Percentiles rank a stretch among this genome's conserved stretches.
These are phyloP conservation scores for Pterostichus madidus DNA, from an alignment of 2,888 invertebrate genomes.

Conservation along the genomic window DNA sequence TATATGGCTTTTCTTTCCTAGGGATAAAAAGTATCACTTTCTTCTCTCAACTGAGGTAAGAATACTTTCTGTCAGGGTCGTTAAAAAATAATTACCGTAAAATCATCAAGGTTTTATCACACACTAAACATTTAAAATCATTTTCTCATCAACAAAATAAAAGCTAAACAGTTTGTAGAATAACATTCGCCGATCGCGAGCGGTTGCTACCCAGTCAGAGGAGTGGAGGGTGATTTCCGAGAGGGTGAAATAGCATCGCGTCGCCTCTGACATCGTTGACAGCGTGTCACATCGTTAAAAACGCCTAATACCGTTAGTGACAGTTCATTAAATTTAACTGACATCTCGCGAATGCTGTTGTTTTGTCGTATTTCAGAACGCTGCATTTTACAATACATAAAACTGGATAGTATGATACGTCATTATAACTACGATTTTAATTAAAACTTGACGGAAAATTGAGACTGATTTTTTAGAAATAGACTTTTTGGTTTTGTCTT, in stretches of 20 bases:
- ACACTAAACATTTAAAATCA: background rate
- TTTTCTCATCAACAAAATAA: background rate
- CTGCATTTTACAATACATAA: background rate
- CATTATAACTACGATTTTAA: too few relatives aligned
- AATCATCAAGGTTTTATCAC: too few relatives aligned
- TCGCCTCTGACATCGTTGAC: slow-evolving; percentile 36
- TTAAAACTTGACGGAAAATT: too few relatives aligned
- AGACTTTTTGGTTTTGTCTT: too few relatives aligned
- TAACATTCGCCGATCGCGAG: background rate
- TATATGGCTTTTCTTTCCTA: too few relatives aligned
- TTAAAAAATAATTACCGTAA: too few relatives aligned
- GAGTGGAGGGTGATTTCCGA: background rate
- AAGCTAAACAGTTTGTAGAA: too few relatives aligned
- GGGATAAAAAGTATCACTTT: too few relatives aligned
- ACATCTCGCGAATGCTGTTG: slow-evolving; percentile 16
- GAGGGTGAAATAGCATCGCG: slow-evolving; percentile 2
- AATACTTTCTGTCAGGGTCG: too few relatives aligned
- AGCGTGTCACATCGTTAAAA: slow-evolving; percentile 29
- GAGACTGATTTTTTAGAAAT: too few relatives aligned
- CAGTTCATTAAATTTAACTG: slow-evolving; percentile 53
- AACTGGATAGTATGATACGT: too few relatives aligned
- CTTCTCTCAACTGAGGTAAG: too few relatives aligned
- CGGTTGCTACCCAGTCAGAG: slow-evolving; percentile 8
- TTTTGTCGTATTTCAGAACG: background rate
- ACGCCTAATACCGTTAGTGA: slow-evolving; percentile 43